Base-by-base conservation (phyloP, 2,797 vertebrate genomes). In the Sebastes hubbsi region DNA sequence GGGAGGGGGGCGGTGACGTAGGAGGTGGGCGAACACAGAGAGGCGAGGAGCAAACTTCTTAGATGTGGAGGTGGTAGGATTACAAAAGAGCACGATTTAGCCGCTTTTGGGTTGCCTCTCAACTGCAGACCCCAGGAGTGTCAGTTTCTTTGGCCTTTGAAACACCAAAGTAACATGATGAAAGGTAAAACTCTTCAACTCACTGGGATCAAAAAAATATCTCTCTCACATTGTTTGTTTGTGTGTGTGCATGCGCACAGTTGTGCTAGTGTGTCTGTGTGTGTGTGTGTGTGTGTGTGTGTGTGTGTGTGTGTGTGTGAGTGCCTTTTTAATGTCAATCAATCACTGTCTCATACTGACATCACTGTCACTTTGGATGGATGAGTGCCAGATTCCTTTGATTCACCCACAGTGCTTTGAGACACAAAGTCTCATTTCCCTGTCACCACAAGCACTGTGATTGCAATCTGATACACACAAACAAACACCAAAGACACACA, bases 351-450 rank as follows among this genome's bases (percentile, higher is more conserved):
- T 92, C 87, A 88, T 87, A 86, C 78, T 87, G 87, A 89, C 92
- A 90, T 90, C 89, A 89, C 87, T 90, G 92, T 94, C 92, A 91
- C 91, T 90, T 83, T 81, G 90, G 90, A 94, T 92, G 91, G 90
- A 93, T 93, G 92, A 91, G 84, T 93, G 90, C 90, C 86, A 92
- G 86, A 83, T 88, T 80, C 81, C 82, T 91, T 91, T 93, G 90
- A 91, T 94, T 94, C 86, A 87, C 87, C 88, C 80, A 85, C 78
- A 89, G 81, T 80, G 87, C 91, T 88, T 88, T 88, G 88, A 94
- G 90, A 88, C 87, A 79, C 81, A 88, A 89, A 88, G 93, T 90
- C 90, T 94, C 85, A 88, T 93, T 89, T 92, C 70, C 83, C 91
- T 93, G 92, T 94, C 92, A 94, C 86, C 87, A 82, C 83, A 83